A percentile compares a stretch with the other conserved stretches of the same genome.
These are phyloP conservation scores for Drosophila villosipedis DNA, from an alignment of 2,888 invertebrate genomes.

Conservation along the genomic window DNA sequence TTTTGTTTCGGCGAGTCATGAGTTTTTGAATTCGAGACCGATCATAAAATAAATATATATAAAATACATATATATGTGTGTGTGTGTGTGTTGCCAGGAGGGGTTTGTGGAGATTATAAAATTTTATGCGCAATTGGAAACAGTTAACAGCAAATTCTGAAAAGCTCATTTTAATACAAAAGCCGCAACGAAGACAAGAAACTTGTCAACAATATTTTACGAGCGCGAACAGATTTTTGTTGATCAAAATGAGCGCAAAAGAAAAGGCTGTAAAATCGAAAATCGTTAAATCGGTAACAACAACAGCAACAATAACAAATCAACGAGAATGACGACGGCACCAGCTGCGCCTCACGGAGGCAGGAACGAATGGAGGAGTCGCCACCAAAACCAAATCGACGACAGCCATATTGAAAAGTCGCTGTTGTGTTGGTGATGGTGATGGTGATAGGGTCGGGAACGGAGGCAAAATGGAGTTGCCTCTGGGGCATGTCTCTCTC, in stretches of 20 bases:
- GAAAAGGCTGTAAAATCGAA: constrained; percentile 56
- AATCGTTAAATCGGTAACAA: constrained; percentile 55
- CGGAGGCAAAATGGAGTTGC: constrained; percentile 73
- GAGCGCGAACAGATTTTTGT: constrained; percentile 58
- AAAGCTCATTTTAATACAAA: constrained; percentile 78
- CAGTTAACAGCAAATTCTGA: constrained; percentile 79
- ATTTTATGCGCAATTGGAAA: constrained; percentile 77
- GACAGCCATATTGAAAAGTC: constrained; percentile 75
- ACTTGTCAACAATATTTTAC: constrained; percentile 81
- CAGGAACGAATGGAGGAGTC: constrained; percentile 32
- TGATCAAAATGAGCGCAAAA: constrained; percentile 41
- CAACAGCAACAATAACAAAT: constrained; percentile 7
- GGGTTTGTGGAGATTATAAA: constrained; percentile 70
- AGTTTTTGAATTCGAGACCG: constrained; percentile 23
- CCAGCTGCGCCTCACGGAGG: constrained; percentile 55
- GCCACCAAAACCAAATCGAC: constrained; percentile 53
- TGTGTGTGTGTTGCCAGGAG: background rate
- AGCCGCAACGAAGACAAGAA: constrained; percentile 54
- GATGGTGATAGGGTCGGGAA: constrained; percentile 30
- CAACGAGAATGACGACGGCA: constrained; percentile 46
- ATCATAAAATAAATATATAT: constrained; percentile 44
- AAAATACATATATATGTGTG: background rate
- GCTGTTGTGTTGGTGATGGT: constrained; percentile 20
- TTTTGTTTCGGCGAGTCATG: constrained; percentile 51
- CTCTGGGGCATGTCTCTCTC: constrained; percentile 24